A percentile compares a stretch with the other conserved stretches of the same genome.
Conservation (phyloP, 2,113 vertebrate genomes). For the Saimiri boliviensis region DNA sequence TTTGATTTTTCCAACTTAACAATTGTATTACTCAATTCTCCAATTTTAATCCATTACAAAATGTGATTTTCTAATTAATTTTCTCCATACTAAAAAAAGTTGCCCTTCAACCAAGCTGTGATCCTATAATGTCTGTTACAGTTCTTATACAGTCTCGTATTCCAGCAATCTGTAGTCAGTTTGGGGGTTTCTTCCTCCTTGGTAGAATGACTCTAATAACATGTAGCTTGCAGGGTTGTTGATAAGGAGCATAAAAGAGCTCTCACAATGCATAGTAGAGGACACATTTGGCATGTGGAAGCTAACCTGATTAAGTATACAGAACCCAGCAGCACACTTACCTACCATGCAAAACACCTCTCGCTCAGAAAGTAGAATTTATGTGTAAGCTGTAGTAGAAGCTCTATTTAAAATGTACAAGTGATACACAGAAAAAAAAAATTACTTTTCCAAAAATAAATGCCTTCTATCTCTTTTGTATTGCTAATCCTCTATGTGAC, state of each 20-base stretch:
- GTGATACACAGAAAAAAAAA: neutral
- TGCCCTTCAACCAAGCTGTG: neutral
- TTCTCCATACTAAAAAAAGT: neutral
- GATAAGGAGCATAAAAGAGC: neutral
- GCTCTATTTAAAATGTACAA: neutral
- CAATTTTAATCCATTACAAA: neutral
- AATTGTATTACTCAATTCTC: neutral
- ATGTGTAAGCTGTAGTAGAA: neutral
- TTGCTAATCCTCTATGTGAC: conserved; percentile 51
- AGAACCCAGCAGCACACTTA: neutral
- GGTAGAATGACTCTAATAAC: neutral
- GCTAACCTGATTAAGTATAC: neutral
- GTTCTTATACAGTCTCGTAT: neutral
- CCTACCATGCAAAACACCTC: neutral
- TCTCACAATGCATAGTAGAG: neutral
- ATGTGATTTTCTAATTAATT: conserved; percentile 12
- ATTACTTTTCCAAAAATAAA: conserved; percentile 50
- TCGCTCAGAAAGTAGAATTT: neutral
- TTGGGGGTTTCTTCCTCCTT: neutral
- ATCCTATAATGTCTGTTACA: neutral
- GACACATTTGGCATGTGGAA: neutral
- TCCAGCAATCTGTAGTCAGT: neutral
- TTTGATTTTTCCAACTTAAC: neutral
- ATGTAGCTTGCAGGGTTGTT: neutral
- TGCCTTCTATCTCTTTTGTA: conserved; percentile 42